Conservation (phyloP, 2,888 invertebrate genomes). For the Pyrrhosoma nymphula region DNA sequence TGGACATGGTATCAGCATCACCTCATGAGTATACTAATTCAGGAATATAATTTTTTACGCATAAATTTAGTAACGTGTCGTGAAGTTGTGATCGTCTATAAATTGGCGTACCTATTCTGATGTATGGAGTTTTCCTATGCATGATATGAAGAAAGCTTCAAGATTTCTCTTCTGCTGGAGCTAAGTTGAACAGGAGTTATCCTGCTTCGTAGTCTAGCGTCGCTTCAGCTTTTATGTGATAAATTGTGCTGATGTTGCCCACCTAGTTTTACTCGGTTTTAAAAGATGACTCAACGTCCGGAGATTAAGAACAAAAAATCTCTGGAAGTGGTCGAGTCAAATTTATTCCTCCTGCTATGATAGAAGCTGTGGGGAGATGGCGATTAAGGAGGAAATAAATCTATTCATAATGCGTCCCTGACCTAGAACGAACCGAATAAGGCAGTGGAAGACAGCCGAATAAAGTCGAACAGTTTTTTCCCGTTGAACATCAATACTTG, state of each 20-base stretch:
- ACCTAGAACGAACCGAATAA: background rate
- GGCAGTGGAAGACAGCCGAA: background rate
- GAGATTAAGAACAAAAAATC: background rate
- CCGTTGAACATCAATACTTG: background rate
- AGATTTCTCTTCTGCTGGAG: background rate
- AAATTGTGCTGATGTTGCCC: too few relatives aligned
- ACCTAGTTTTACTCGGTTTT: background rate
- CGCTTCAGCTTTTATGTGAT: background rate
- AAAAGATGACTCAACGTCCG: background rate
- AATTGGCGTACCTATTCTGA: too few relatives aligned
- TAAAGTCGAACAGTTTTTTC: background rate
- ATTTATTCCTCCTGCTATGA: background rate
- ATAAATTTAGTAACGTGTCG: too few relatives aligned
- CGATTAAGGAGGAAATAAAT: background rate
- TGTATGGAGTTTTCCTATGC: too few relatives aligned
- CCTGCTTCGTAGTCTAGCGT: background rate
- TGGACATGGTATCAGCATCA: too few relatives aligned
- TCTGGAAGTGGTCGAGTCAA: background rate
- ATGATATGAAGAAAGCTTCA: too few relatives aligned
- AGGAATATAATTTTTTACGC: too few relatives aligned
- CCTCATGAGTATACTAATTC: too few relatives aligned
- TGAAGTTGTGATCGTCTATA: too few relatives aligned
- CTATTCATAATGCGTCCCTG: background rate
- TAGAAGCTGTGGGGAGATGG: background rate
- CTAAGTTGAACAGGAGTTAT: background rate